These are phyloP conservation scores for Etheostoma cragini DNA, from an alignment of 2,113 vertebrate genomes.

Conservation along the genomic window DNA sequence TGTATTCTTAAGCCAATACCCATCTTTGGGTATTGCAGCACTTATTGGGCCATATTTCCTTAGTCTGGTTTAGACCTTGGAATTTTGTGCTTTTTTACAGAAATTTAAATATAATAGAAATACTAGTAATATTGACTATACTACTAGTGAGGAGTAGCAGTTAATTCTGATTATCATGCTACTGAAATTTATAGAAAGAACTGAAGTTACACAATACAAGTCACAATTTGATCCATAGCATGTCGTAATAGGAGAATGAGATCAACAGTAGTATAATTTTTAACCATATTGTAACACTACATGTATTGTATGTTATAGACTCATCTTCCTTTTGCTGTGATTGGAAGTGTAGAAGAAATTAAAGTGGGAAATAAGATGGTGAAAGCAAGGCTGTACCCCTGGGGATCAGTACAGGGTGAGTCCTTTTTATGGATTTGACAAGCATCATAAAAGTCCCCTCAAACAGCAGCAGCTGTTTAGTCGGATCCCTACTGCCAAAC, in stretches of 20 bases:
- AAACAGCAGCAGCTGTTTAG: constrained; percentile 16
- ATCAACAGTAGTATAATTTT: neutral
- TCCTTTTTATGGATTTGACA: constrained; percentile 17
- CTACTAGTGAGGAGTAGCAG: neutral
- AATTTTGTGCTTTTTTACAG: neutral
- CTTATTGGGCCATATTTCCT: neutral
- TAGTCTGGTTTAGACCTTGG: neutral
- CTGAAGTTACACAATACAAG: neutral
- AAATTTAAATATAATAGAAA: neutral
- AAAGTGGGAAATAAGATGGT: constrained; percentile 96
- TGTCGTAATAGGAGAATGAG: neutral
- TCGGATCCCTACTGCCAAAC: neutral
- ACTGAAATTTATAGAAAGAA: neutral
- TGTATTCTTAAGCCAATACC: neutral
- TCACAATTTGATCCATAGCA: neutral
- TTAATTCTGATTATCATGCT: neutral
- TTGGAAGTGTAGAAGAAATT: constrained; percentile 94
- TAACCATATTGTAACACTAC: neutral
- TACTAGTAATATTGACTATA: too few relatives aligned
- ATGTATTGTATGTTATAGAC: constrained; percentile 82
- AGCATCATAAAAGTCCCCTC: constrained; percentile 3
- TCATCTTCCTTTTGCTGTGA: constrained; percentile 95
- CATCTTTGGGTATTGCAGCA: neutral
- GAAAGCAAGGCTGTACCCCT: constrained; percentile 94
- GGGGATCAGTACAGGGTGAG: constrained; percentile 97